Evolutionary conservation across 2,888 invertebrate species (phyloP).

Genomic region (Kryphioiulus occultus): DNA sequence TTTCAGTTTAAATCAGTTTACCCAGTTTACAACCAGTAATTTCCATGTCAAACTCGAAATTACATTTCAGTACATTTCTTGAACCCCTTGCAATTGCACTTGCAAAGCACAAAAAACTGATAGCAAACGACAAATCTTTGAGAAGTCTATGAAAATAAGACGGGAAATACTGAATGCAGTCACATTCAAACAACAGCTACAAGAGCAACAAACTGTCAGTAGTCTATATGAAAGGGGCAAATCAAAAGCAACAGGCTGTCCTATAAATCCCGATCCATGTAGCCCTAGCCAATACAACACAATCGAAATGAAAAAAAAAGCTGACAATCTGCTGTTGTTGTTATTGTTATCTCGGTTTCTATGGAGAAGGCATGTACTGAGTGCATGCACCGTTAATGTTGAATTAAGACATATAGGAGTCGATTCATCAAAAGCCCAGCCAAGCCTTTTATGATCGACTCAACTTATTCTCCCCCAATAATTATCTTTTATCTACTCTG

Average conservation of each 20-base stretch:
- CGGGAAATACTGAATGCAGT: not conserved
- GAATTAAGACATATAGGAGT: not conserved
- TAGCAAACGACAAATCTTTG: too few species aligned
- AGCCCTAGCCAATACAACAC: not conserved
- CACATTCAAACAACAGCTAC: not conserved
- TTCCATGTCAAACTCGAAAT: too few species aligned
- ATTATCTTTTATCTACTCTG: slow-evolving; percentile 35
- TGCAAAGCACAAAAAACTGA: too few species aligned
- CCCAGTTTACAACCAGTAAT: too few species aligned
- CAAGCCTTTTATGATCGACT: slow-evolving; percentile 26
- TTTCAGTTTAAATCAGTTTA: too few species aligned
- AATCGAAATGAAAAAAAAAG: not conserved
- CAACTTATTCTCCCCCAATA: slow-evolving; percentile 35
- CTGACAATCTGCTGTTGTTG: slow-evolving; percentile 13
- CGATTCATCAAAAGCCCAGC: slow-evolving; percentile 28
- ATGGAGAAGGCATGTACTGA: slow-evolving; percentile 8
- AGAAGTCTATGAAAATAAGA: not conserved
- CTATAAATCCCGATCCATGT: not conserved
- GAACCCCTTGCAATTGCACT: too few species aligned
- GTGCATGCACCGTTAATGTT: slow-evolving; percentile 20
- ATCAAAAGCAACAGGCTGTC: slow-evolving; percentile 10
- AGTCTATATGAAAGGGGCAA: not conserved
- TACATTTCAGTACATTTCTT: too few species aligned
- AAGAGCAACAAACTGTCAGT: not conserved
- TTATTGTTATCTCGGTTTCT: slow-evolving; percentile 25